phyloP scores from a whole-genome alignment of 2,888 invertebrate species.

The Microctonus aethiopoides region DNA sequence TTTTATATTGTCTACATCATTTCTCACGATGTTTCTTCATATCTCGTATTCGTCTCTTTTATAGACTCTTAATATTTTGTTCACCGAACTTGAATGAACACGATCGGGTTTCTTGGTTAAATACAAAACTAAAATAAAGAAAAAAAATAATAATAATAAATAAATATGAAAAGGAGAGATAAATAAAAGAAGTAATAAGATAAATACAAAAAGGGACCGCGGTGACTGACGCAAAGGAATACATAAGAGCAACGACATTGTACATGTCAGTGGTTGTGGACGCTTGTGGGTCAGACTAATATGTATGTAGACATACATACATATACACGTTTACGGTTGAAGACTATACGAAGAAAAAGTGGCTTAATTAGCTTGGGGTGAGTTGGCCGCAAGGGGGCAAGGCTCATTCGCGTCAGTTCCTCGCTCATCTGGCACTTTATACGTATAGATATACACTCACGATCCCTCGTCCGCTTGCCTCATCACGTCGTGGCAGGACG shows the following conservation, averaged over 20 bases:
- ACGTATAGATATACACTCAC: not conserved
- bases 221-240: not conserved
- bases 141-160: not conserved
- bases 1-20: not conserved
- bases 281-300: not conserved
- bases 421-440: not conserved
- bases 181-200: not conserved
- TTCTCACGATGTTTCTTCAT: not conserved
- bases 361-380: constrained; percentile 49
- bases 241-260: not conserved
- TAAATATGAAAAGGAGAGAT: not conserved
- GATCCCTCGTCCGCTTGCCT: not conserved
- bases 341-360: constrained; percentile 37
- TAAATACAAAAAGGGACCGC: not conserved
- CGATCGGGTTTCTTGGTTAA: not conserved
- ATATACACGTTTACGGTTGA: not conserved
- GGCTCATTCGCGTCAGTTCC: not conserved
- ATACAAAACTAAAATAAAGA: not conserved
- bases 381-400: constrained; percentile 31
- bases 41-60: not conserved
- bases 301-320: not conserved
- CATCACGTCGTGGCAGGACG: not conserved
- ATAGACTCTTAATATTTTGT: not conserved
- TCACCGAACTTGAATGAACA: not conserved
- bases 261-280: not conserved